These are phyloP conservation scores for Semotilus atromaculatus DNA, from an alignment of 2,797 vertebrate genomes.

Conservation along the genomic window DNA sequence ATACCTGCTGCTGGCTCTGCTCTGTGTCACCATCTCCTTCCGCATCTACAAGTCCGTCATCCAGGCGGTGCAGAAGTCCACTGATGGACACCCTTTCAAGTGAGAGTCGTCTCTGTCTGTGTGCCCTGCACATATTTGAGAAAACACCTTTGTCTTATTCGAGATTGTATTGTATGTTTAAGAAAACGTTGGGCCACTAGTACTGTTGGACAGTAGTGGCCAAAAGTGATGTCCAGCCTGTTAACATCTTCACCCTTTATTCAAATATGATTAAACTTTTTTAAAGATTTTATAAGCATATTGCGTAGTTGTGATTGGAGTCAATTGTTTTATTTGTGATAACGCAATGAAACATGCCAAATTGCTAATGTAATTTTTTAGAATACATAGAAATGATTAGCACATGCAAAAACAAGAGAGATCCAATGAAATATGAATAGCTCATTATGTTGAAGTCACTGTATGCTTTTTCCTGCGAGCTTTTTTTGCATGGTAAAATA, in stretches of 20 bases:
- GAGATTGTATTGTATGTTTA: not conserved
- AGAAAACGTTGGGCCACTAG: not conserved
- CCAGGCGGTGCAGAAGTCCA: constrained; percentile 92
- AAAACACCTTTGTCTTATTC: not conserved
- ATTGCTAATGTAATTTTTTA: not conserved
- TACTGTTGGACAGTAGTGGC: not conserved
- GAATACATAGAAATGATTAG: not conserved
- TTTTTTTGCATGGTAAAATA: too few species aligned
- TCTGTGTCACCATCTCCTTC: constrained; percentile 93
- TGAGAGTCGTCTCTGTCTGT: constrained; percentile 64
- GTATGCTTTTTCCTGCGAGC: not conserved
- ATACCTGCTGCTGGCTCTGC: constrained; percentile 90
- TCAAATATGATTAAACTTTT: not conserved
- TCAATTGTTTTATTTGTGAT: too few species aligned
- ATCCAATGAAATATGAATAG: not conserved
- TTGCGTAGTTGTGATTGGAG: too few species aligned
- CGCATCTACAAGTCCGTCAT: constrained; percentile 92
- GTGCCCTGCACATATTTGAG: not conserved
- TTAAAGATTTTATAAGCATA: too few species aligned
- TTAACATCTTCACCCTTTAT: not conserved
- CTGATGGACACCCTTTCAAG: constrained; percentile 92
- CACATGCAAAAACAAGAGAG: not conserved
- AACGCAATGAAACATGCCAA: not conserved
- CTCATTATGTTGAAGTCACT: not conserved
- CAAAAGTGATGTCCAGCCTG: not conserved